Percentiles rank a stretch among this genome's conserved stretches.
These are phyloP conservation scores for Dryoscopus gambensis DNA, from an alignment of 2,113 vertebrate species.

Conservation along the genomic window DNA sequence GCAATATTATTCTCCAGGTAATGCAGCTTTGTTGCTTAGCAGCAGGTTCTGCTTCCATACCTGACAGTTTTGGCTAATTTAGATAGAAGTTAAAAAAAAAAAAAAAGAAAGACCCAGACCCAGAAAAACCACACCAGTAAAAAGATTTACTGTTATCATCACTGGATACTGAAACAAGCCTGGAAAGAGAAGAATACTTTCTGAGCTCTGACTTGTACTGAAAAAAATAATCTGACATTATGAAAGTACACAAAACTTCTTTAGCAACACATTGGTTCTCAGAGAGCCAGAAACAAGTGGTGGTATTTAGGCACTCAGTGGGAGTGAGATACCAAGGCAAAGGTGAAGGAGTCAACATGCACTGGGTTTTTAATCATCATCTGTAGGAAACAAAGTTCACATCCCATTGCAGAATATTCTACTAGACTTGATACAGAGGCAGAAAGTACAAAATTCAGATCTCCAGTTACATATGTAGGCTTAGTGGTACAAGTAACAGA, in stretches of 20 bases:
- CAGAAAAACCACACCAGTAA: background rate
- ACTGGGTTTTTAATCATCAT: background rate
- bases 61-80: background rate
- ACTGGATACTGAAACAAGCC: background rate
- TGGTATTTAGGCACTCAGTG: background rate
- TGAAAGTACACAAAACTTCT: background rate
- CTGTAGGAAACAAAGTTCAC: background rate
- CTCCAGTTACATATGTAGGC: background rate
- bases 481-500: background rate
- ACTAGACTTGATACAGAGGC: background rate
- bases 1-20: constrained; percentile 10
- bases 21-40: constrained; percentile 57
- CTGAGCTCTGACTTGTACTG: background rate
- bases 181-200: background rate
- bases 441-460: background rate
- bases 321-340: background rate
- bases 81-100: background rate
- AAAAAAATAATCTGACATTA: background rate
- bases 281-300: background rate
- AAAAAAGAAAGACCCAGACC: background rate
- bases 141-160: background rate
- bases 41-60: constrained; percentile 23
- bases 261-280: background rate
- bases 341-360: background rate
- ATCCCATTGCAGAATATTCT: background rate